These are phyloP conservation scores for Epinotia ramella DNA, from an alignment of 2,888 invertebrate genomes.

Conservation along the genomic window DNA sequence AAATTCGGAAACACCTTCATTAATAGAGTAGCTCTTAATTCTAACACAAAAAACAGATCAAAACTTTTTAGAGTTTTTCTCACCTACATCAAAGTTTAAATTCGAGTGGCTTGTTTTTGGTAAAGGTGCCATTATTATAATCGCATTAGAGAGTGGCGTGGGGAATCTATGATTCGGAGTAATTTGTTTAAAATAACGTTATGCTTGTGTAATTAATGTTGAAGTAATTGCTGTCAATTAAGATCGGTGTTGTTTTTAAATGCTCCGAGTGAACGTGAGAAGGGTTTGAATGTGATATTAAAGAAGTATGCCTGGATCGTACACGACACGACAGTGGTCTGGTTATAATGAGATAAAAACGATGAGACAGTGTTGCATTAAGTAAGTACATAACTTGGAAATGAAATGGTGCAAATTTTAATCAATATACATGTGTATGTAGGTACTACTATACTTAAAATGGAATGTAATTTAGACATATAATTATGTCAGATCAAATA, in stretches of 20 bases:
- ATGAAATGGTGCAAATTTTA: background rate
- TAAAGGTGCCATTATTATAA: conserved; percentile 39
- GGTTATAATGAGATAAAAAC: conserved; percentile 21
- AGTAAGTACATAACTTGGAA: background rate
- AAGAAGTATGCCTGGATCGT: conserved; percentile 22
- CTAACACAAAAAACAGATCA: background rate
- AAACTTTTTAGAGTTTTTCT: conserved; percentile 5
- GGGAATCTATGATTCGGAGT: conserved; percentile 25
- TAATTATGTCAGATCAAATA: too few relatives aligned
- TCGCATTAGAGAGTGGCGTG: conserved; percentile 41
- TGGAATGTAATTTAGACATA: too few relatives aligned
- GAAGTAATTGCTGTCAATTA: conserved; percentile 41
- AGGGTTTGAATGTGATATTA: conserved; percentile 47
- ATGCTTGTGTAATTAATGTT: conserved; percentile 31
- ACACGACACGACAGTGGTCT: conserved; percentile 6
- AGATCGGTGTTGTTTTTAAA: conserved; percentile 35
- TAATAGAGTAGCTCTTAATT: conserved; percentile 45
- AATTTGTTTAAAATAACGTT: conserved; percentile 31
- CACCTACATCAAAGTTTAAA: conserved; percentile 9
- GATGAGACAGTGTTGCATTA: background rate
- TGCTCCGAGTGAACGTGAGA: conserved; percentile 26
- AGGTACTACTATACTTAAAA: too few relatives aligned
- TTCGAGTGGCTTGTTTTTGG: conserved; percentile 6
- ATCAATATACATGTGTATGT: background rate
- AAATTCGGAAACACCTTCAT: conserved; percentile 45